Base-by-base conservation (phyloP, 2,113 vertebrate genomes). In the Pterocles burchelli region DNA sequence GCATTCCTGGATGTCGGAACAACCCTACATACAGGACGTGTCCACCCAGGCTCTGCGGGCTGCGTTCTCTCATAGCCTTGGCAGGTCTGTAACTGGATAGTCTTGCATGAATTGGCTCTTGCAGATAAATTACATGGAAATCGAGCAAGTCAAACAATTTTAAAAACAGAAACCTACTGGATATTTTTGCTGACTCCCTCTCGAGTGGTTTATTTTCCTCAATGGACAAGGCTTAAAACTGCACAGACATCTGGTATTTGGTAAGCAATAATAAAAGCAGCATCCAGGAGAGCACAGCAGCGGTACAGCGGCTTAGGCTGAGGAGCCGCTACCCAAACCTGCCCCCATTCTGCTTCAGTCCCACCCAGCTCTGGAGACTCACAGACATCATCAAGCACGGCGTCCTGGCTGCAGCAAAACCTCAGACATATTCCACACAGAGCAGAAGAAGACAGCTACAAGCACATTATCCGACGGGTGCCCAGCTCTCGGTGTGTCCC, bases 1-100 rank as follows among this genome's bases (percentile, higher is more conserved):
- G 98, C 99, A 99, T 99, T 93, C 98, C 99, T 97, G 97, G 92
- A 90, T 98, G 97, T 97, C 96, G 97, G 78, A 98, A 95, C 62
- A 98, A 95, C 96, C 97, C 98, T 95, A 98, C 98, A 95, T 97
- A 96, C 90, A 98, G 96, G 96, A 97, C 49, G 86, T 98, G 98
- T 96, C 98, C 98, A 95, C 95, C 93, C 89, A 97, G 97, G 92
- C 95, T 97, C 79, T 96, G 97, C 95, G 93, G 96, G 93, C 86
- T 94, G 95, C 97, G 96, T 93, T 98, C 98, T 98, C 98, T 98
- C 98, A 99, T 99, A 98, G 98, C 98, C 98, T 96, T 95, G 77
- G 93, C 95, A 68, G 87, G 65, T 92, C 97, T 46, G 94, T 82
- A 57, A 80, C 87, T 38, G 89, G 96, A 80, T 59, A 71, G 76